Evolutionary conservation across 2,797 vertebrate species (phyloP).

Genomic region (Hipposideros larvatus): DNA sequence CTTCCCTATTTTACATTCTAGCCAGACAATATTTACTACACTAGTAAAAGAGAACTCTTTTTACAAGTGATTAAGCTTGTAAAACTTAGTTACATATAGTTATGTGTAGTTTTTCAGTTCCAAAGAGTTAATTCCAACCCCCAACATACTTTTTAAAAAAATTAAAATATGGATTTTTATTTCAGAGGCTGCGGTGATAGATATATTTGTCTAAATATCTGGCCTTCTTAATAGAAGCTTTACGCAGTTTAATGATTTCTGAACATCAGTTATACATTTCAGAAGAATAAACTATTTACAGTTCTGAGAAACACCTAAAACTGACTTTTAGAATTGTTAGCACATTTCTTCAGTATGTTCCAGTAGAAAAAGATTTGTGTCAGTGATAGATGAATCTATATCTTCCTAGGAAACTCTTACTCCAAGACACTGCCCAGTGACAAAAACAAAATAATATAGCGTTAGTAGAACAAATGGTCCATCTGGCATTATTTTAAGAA

Average conservation of each 20-base stretch:
- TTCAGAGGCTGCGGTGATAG: not conserved
- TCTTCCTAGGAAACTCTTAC: not conserved
- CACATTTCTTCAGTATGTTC: not conserved
- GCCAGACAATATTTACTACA: not conserved
- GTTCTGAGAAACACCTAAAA: not conserved
- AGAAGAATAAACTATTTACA: not conserved
- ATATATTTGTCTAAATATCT: slow-evolving; percentile 27
- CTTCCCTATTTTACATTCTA: not conserved
- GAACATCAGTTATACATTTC: not conserved
- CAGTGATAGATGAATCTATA: not conserved
- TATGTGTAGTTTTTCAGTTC: not conserved
- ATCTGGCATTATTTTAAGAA: not conserved
- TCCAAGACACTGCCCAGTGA: not conserved
- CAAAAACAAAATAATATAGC: not conserved
- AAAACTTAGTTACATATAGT: not conserved
- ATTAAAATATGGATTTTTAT: not conserved
- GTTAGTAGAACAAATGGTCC: not conserved
- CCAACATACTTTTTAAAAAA: not conserved
- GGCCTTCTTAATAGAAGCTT: slow-evolving; percentile 14
- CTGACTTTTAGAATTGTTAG: not conserved
- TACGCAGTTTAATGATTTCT: slow-evolving; percentile 27
- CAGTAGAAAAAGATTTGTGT: not conserved
- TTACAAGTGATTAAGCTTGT: not conserved
- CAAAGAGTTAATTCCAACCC: not conserved
- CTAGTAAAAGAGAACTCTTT: not conserved